These are phyloP conservation scores for Chymomyza caudatula DNA, from an alignment of 2,888 invertebrate genomes.

Conservation along the genomic window DNA sequence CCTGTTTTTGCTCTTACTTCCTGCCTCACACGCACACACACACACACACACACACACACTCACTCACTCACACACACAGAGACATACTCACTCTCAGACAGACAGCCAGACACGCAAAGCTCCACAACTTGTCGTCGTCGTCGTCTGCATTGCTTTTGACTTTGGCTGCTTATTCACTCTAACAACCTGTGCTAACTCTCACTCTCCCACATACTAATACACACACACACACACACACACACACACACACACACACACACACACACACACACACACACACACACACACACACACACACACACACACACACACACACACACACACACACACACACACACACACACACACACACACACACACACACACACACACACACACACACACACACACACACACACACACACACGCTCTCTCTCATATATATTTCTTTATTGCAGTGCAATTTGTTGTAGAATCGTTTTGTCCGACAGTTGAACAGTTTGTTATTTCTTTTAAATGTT, in stretches of 20 bases:
- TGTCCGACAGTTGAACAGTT: constrained; percentile 72
- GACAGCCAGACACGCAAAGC: constrained; percentile 23
- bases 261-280: constrained; percentile 23
- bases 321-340: constrained; percentile 22
- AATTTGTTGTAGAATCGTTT: constrained; percentile 76
- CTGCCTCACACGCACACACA: background rate
- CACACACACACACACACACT: background rate
- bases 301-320: constrained; percentile 7
- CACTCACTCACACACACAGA: background rate
- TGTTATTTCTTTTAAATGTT: constrained; percentile 73
- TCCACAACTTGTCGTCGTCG: constrained; percentile 22
- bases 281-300: constrained; percentile 10
- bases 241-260: constrained; percentile 4
- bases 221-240: constrained; percentile 17
- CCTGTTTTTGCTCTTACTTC: background rate
- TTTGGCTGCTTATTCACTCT: constrained; percentile 25
- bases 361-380: constrained; percentile 19
- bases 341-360: constrained; percentile 8
- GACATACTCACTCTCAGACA: background rate
- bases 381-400: constrained; percentile 13
- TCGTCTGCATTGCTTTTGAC: constrained; percentile 47
- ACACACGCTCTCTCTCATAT: constrained; percentile 9
- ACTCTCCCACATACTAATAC: constrained; percentile 15
- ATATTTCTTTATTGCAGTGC: constrained; percentile 71
- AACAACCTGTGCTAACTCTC: constrained; percentile 2